These are phyloP conservation scores for Xyrichtys novacula DNA, from an alignment of 2,797 vertebrate genomes.

Conservation along the genomic window DNA sequence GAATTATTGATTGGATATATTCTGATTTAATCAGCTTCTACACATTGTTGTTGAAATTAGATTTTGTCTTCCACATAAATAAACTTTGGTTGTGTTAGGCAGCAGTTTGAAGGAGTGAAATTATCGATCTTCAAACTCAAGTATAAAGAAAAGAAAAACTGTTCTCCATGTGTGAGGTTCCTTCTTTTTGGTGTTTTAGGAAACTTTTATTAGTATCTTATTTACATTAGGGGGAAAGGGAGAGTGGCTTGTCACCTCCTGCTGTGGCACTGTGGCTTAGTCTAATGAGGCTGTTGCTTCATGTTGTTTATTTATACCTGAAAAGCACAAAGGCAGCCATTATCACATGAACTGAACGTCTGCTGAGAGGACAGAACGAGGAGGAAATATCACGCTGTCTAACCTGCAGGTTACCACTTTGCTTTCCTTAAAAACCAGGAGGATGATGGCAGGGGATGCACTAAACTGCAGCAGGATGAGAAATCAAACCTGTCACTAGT, in stretches of 20 bases:
- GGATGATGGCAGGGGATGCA: neutral
- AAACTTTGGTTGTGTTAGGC: neutral
- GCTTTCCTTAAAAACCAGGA: neutral
- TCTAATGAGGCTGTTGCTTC: slow-evolving; percentile 67
- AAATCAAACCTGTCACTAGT: too few species aligned
- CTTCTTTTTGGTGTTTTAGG: too few species aligned
- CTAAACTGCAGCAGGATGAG: too few species aligned
- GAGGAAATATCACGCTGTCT: slow-evolving; percentile 56
- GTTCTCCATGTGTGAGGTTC: slow-evolving; percentile 12
- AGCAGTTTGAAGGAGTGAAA: neutral
- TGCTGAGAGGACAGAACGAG: slow-evolving; percentile 60
- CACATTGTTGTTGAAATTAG: neutral
- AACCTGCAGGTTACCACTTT: slow-evolving; percentile 41
- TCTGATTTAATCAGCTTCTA: neutral
- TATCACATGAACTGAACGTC: slow-evolving; percentile 67
- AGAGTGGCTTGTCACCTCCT: slow-evolving; percentile 71
- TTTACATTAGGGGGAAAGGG: slow-evolving; percentile 63
- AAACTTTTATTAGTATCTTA: slow-evolving; percentile 44
- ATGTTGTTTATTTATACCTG: slow-evolving; percentile 69
- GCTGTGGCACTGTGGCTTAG: slow-evolving; percentile 65
- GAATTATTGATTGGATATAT: neutral
- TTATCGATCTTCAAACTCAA: neutral
- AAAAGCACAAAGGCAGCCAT: slow-evolving; percentile 66
- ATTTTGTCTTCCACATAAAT: neutral
- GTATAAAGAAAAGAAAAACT: slow-evolving; percentile 28